These are phyloP conservation scores for Lepidochitona cinerea DNA, from an alignment of 2,888 invertebrate species.

Conservation along the genomic window DNA sequence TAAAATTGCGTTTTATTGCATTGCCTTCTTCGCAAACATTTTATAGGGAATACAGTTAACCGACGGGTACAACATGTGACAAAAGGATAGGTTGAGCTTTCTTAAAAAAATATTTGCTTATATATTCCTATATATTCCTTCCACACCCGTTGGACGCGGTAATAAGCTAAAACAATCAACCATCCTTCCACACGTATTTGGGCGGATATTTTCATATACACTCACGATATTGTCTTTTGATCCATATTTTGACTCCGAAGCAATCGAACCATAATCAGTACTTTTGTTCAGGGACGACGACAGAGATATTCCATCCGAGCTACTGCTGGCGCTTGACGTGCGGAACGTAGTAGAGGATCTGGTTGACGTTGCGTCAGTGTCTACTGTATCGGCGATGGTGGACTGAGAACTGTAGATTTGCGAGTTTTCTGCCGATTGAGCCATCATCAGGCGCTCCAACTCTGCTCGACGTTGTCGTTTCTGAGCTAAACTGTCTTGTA, in stretches of 20 bases:
- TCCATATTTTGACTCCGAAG: background rate
- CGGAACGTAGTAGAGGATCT: background rate
- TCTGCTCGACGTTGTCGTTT: slow-evolving; percentile 2
- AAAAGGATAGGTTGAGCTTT: too few relatives aligned
- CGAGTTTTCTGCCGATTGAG: background rate
- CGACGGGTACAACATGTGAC: too few relatives aligned
- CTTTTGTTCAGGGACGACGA: background rate
- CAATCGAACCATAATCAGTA: background rate
- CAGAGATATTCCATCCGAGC: background rate
- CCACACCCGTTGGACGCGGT: too few relatives aligned
- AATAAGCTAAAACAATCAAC: too few relatives aligned
- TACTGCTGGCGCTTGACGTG: too few relatives aligned
- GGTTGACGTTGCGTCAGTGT: background rate
- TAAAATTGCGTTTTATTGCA: too few relatives aligned
- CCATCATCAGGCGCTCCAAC: slow-evolving; percentile 4
- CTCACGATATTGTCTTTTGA: background rate
- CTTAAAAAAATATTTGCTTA: too few relatives aligned
- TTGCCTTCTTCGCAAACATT: too few relatives aligned
- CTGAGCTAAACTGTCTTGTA: background rate
- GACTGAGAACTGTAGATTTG: background rate
- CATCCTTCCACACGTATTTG: too few relatives aligned
- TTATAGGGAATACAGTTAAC: too few relatives aligned
- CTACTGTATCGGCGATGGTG: background rate
- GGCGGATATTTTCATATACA: too few relatives aligned
- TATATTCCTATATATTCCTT: too few relatives aligned